A percentile compares a stretch with the other conserved stretches of the same genome.
Evolutionary conservation across 23 tunicate genomes (phyloP).

Genomic region (Ascidia mentula): DNA sequence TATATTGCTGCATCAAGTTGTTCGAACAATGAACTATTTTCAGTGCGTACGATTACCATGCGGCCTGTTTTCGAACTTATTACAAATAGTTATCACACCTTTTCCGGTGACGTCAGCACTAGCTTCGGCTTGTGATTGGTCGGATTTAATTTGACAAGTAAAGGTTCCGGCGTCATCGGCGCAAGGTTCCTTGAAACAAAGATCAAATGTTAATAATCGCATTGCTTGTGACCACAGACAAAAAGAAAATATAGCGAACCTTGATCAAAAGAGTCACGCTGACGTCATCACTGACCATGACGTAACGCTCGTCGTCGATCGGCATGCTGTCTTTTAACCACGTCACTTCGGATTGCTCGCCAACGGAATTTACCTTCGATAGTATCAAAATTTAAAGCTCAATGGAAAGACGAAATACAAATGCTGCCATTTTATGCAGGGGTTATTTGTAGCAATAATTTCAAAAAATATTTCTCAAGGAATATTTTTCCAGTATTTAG

Average conservation of each 20-base stretch:
- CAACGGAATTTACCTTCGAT: neutral
- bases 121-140: slow-evolving; percentile 33
- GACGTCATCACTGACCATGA: neutral
- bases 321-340: slow-evolving; percentile 65
- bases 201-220: neutral
- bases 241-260: slow-evolving; percentile 24
- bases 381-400: neutral
- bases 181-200: slow-evolving; percentile 53
- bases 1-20: too few species aligned
- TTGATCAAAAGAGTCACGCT: slow-evolving; percentile 34
- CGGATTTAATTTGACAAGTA: slow-evolving; percentile 63
- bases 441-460: too few species aligned
- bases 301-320: slow-evolving; percentile 31
- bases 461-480: neutral
- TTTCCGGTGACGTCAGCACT: slow-evolving; percentile 89
- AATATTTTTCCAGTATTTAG: too few species aligned
- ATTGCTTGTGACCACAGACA: neutral
- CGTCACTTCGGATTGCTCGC: slow-evolving; percentile 7
- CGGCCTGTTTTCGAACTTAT: too few species aligned
- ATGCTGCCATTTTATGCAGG: neutral
- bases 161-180: slow-evolving; percentile 78
- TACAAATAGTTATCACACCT: too few species aligned
- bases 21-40: too few species aligned
- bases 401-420: too few species aligned
- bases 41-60: too few species aligned